Percentiles rank a stretch among this genome's conserved stretches.
Evolutionary conservation across 2,797 vertebrate genomes (phyloP).

Genomic region (Pangasius krempfi): DNA sequence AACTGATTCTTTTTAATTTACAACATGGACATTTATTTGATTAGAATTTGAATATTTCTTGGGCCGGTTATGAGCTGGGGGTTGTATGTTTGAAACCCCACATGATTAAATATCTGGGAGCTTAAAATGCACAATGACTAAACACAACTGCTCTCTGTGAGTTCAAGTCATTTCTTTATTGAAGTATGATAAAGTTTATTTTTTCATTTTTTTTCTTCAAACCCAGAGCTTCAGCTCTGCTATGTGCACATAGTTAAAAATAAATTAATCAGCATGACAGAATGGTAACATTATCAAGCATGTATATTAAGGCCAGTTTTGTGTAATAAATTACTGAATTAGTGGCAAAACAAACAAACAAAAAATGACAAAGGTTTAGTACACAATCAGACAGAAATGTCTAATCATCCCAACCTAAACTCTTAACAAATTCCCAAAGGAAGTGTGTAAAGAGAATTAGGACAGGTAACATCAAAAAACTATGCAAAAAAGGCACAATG

Average conservation of each 20-base stretch:
- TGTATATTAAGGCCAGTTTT: conserved; percentile 89
- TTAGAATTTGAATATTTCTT: neutral
- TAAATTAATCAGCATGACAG: conserved; percentile 89
- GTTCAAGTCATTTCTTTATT: conserved; percentile 78
- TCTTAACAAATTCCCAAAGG: conserved; percentile 39
- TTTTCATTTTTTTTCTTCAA: conserved; percentile 78
- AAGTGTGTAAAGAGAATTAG: conserved; percentile 54
- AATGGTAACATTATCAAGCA: conserved; percentile 86
- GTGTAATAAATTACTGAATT: conserved; percentile 82
- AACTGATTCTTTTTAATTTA: neutral
- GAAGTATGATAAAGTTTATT: conserved; percentile 81
- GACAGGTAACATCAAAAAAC: conserved; percentile 51
- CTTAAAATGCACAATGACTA: neutral
- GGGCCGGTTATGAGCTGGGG: neutral
- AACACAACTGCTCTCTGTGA: neutral
- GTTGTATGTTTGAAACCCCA: neutral
- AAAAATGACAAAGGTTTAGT: conserved; percentile 47
- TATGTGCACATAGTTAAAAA: conserved; percentile 88
- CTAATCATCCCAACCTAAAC: conserved; percentile 47
- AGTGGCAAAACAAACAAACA: conserved; percentile 68
- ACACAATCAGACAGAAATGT: conserved; percentile 60
- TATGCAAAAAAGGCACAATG: conserved; percentile 84
- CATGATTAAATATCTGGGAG: neutral
- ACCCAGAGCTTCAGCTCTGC: conserved; percentile 80
- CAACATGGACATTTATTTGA: neutral